Evolutionary conservation across 2,113 vertebrate genomes (phyloP).

Genomic region (Dasyornis broadbenti): DNA sequence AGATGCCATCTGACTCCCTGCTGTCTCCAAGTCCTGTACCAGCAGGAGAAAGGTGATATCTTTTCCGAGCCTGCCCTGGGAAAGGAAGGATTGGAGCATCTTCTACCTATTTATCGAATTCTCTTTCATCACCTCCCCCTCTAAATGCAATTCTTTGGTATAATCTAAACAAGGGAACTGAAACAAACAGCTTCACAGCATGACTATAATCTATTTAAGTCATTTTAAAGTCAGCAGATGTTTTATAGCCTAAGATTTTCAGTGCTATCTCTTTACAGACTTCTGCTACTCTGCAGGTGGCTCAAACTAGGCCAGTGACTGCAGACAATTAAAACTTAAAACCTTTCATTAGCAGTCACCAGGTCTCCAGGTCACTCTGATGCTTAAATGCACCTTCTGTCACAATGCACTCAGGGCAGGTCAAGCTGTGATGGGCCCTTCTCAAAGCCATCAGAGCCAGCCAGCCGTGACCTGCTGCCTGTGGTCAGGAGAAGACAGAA

Average conservation of each 20-base stretch:
- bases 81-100: background rate
- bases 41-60: background rate
- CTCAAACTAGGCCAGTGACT: conserved; percentile 22
- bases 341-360: conserved; percentile 12
- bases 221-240: conserved; percentile 56
- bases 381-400: conserved; percentile 27
- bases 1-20: background rate
- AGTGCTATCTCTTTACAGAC: background rate
- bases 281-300: conserved; percentile 1
- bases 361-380: background rate
- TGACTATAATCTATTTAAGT: conserved; percentile 22
- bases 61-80: background rate
- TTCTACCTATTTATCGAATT: background rate
- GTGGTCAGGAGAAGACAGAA: background rate
- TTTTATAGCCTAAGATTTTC: conserved; percentile 41
- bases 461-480: background rate
- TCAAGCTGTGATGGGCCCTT: background rate
- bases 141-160: background rate
- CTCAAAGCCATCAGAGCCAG: background rate
- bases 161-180: background rate
- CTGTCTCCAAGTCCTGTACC: background rate
- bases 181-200: conserved; percentile 15
- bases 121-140: background rate
- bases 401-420: background rate
- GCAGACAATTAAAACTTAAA: conserved; percentile 31